phyloP scores from a whole-genome alignment of 1,140 invertebrate genomes.

The Mycetomoellerius zeteki region DNA sequence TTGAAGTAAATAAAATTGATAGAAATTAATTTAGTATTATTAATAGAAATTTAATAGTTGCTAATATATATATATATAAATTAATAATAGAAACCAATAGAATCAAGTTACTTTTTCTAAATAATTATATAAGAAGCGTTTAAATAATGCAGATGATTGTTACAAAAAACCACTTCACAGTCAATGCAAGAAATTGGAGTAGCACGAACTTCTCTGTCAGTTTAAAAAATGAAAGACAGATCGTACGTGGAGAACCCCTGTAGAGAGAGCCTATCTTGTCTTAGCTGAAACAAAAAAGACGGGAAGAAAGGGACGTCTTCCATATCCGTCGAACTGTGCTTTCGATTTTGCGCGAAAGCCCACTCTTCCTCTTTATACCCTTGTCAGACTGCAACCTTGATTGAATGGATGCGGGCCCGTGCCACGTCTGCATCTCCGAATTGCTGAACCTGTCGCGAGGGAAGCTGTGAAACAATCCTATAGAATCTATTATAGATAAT shows the following conservation, averaged over 20 bases:
- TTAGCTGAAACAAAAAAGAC: conserved; percentile 34
- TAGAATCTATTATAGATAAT: background rate
- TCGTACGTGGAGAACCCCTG: background rate
- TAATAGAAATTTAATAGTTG: no score
- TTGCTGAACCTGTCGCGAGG: conserved; percentile 51
- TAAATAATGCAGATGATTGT: background rate
- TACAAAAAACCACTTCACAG: background rate
- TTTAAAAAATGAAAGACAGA: conserved; percentile 48
- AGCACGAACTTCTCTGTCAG: background rate
- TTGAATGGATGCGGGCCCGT: conserved; percentile 82
- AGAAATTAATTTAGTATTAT: no score
- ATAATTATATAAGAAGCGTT: conserved; percentile 13
- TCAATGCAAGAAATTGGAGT: conserved; percentile 12
- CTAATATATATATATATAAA: no score
- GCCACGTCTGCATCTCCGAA: conserved; percentile 76
- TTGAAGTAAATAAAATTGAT: background rate
- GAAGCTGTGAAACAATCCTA: conserved; percentile 31
- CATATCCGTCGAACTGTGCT: conserved; percentile 67
- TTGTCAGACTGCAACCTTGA: conserved; percentile 68
- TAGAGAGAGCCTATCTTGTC: conserved; percentile 15
- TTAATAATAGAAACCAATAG: no score
- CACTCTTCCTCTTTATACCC: conserved; percentile 59
- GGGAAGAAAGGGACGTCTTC: conserved; percentile 46
- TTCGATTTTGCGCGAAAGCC: conserved; percentile 61
- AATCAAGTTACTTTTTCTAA: background rate